Evolutionary conservation across 2,113 vertebrate genomes (phyloP), one percentile per base, ranked within the genome.

Genomic region (Cyphomyrus discorhynchus): DNA sequence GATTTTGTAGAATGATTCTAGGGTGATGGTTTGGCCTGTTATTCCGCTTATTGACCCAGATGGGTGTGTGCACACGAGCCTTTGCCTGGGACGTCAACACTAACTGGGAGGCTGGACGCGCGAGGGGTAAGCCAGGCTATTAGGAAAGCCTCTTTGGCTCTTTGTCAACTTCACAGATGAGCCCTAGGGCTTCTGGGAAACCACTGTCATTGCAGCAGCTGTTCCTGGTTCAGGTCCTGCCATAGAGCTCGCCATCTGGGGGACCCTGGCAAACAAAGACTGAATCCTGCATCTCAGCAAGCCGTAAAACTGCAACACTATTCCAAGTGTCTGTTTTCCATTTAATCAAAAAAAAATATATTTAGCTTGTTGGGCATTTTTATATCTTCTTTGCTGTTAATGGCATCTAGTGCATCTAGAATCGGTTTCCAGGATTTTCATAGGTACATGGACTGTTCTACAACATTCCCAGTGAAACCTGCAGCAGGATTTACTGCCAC

Each of bases 141-240:
- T 45, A 86, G 85, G 85, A 53, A 27, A 86, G 49, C 85, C 85
- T 86, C 85, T 53, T 49, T 86, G 85, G 42, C 46, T 85, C 46
- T 85, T 45, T 85, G 82, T 85, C 82, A 85, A 24, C 45, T 24
- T 85, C 82, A 45, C 46, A 85, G 46, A 24, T 46, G 21, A 52
- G 46, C 85, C 21, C 85, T 52, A 52, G 49, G 85, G 11, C 85
- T 86, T 46, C 85, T 35, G 49, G 49, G 85, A 52, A 49, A 49
- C 13, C 49, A 50, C 49, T 86, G 46, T 6, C 46, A 31, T 31
- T 86, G 13, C 15, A 86, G 85, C 85, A 86, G 85, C 46, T 86
- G 46, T 86, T 52, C n/a, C 27, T 53, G 5, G 24, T 86, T 53
- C n/a, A 52, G 85, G 85, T 52, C 49, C 49, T 52, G 45, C 47